Evolutionary conservation across 1,140 invertebrate species (phyloP).

Genomic region (Lanistes nyassanus): DNA sequence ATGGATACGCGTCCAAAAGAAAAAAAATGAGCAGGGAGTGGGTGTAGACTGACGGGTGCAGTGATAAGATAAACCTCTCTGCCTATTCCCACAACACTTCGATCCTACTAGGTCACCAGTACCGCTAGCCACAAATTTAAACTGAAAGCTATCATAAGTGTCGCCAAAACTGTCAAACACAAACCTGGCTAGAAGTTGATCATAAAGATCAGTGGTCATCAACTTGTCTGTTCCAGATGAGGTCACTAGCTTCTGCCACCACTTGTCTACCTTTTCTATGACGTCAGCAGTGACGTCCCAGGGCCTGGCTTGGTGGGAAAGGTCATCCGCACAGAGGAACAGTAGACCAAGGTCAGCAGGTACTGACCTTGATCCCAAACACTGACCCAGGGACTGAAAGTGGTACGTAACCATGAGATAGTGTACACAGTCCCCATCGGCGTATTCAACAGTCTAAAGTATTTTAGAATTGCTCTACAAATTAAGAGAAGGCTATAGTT

Average conservation of each 20-base stretch:
- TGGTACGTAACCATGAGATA: too few species aligned
- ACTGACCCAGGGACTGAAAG: too few species aligned
- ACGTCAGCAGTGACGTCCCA: constrained; percentile 14
- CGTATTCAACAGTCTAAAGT: too few species aligned
- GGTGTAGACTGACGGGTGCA: too few species aligned
- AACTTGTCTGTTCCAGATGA: background rate
- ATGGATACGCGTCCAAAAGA: too few species aligned
- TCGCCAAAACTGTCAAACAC: background rate
- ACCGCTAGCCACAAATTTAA: background rate
- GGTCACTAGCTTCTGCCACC: constrained; percentile 7
- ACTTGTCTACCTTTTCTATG: background rate
- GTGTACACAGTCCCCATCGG: too few species aligned
- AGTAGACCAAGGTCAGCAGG: background rate
- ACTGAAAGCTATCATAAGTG: background rate
- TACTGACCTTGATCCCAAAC: too few species aligned
- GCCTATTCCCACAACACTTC: background rate
- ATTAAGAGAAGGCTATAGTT: too few species aligned
- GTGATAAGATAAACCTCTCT: background rate
- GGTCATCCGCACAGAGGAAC: constrained; percentile 1
- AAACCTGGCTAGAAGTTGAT: background rate
- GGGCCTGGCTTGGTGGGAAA: background rate
- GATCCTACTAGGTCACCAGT: background rate
- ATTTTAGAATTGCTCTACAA: too few species aligned
- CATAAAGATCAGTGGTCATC: background rate
- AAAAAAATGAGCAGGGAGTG: too few species aligned